phyloP scores from a whole-genome alignment of 1,140 invertebrate genomes.

The Agraylea sexmaculata region DNA sequence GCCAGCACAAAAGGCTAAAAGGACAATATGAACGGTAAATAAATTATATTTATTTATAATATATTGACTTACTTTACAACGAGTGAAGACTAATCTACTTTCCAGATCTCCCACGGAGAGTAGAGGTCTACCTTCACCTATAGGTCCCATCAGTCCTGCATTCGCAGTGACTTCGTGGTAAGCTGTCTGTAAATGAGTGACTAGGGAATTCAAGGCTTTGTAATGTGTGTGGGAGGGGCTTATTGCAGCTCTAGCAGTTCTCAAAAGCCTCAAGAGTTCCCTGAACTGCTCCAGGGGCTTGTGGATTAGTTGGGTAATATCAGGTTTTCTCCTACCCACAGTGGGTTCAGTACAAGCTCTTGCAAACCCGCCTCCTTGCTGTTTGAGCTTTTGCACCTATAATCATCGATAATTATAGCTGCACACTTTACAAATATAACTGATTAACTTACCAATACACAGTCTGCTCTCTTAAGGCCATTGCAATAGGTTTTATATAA shows the following conservation, averaged over 20 bases:
- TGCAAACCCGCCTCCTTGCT: slow-evolving; percentile 51
- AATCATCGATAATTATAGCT: neutral
- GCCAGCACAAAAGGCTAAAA: slow-evolving; percentile 66
- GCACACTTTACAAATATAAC: neutral
- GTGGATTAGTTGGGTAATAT: slow-evolving; percentile 67
- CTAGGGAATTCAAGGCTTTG: slow-evolving; percentile 34
- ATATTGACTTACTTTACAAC: slow-evolving; percentile 66
- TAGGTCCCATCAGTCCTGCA: slow-evolving; percentile 70
- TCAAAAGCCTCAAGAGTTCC: slow-evolving; percentile 34
- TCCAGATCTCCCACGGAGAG: slow-evolving; percentile 71
- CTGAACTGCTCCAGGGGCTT: slow-evolving; percentile 59
- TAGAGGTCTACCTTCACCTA: slow-evolving; percentile 64
- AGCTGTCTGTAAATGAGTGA: slow-evolving; percentile 41
- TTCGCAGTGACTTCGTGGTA: slow-evolving; percentile 71
- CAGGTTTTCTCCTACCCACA: slow-evolving; percentile 64
- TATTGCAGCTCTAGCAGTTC: slow-evolving; percentile 31
- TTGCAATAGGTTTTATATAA: slow-evolving; percentile 70
- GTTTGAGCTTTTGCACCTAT: slow-evolving; percentile 47
- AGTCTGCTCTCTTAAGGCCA: slow-evolving; percentile 70
- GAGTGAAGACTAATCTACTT: slow-evolving; percentile 71
- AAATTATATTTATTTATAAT: slow-evolving; percentile 3
- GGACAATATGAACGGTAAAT: no score
- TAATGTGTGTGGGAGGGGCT: slow-evolving; percentile 36
- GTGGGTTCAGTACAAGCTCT: slow-evolving; percentile 63
- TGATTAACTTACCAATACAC: slow-evolving; percentile 48